These are phyloP conservation scores for Nematolebias whitei DNA, from an alignment of 2,113 vertebrate species.

Conservation along the genomic window DNA sequence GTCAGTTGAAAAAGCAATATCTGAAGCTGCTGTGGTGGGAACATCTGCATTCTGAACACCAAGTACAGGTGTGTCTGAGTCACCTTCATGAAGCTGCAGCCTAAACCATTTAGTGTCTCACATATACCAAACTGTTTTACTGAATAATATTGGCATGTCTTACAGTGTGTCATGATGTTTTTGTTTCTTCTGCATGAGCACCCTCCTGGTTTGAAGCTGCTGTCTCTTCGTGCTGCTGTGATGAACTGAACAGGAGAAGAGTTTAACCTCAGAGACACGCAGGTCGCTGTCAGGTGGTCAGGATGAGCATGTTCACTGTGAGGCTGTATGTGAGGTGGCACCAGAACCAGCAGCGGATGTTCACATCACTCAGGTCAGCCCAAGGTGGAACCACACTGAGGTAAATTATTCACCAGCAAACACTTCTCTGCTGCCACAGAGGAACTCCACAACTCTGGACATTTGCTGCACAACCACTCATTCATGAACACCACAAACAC, in stretches of 20 bases:
- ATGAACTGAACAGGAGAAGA: constrained; percentile 32
- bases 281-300: neutral
- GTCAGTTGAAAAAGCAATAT: neutral
- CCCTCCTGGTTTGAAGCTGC: constrained; percentile 23
- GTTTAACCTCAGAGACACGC: neutral
- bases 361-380: constrained; percentile 48
- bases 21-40: neutral
- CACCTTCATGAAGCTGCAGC: neutral
- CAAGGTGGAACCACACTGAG: constrained; percentile 42
- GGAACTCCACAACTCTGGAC: neutral
- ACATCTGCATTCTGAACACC: neutral
- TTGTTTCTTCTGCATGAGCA: constrained; percentile 28
- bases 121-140: neutral
- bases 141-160: neutral
- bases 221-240: constrained; percentile 22
- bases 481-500: neutral
- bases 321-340: neutral
- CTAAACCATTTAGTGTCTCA: neutral
- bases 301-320: neutral
- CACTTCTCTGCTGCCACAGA: neutral
- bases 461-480: neutral
- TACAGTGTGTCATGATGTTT: constrained; percentile 22
- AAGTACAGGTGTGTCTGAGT: neutral
- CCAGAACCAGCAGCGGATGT: constrained; percentile 27
- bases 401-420: constrained; percentile 63